Evolutionary conservation across 2,113 vertebrate genomes (phyloP), one percentile per base, ranked within the genome.

Genomic region (Anhinga rufa): DNA sequence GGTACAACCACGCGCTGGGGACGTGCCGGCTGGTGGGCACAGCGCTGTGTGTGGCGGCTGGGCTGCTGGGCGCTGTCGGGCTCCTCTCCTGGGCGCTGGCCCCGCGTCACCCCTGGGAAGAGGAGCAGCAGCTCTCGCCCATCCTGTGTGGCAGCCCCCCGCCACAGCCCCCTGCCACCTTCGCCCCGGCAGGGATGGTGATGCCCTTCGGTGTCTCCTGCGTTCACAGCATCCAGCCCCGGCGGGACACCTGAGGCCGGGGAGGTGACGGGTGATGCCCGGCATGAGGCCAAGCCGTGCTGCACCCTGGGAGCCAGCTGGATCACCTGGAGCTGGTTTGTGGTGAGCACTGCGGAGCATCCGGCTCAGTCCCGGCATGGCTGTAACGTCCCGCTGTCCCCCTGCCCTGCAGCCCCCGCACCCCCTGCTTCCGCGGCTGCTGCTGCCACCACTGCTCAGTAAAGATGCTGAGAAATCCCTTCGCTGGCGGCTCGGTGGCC

Each of bases 1-100:
- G 89, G 64, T 97, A 98, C 82, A 98, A 98, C 95, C 82, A 51
- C 6, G 92, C 85, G 19, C 92, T 98, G 83, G 36, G 82, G 62
- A 90, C 61, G 21, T 98, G 97, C 90, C 88, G 85, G 22, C 86
- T 98, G 68, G 96, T 85, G 6, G 98, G 98, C 28, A 79, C 14
- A 1, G 85, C 29, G 0, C 95, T 98, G 48, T 97, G 98, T 1
- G 70, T 7, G 17, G 65, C 88, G 0, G 97, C 97, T 0, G 95
- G 93, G 19, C 44, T 79, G 19, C 71, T 97, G 66, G 83, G 98
- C 12, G 54, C 96, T 17, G 11, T 88, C 24, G 97, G 97, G 66
- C 65, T 96, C 22, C 57, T 98, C 70, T 96, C 79, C 65, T 94
- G 79, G 6, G 14, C 52, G 12, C 64, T 94, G 2, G 36, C 83